Percentiles rank a stretch among this genome's conserved stretches.
Conservation (phyloP, 2,797 vertebrate genomes). For the Chelon auratus region DNA sequence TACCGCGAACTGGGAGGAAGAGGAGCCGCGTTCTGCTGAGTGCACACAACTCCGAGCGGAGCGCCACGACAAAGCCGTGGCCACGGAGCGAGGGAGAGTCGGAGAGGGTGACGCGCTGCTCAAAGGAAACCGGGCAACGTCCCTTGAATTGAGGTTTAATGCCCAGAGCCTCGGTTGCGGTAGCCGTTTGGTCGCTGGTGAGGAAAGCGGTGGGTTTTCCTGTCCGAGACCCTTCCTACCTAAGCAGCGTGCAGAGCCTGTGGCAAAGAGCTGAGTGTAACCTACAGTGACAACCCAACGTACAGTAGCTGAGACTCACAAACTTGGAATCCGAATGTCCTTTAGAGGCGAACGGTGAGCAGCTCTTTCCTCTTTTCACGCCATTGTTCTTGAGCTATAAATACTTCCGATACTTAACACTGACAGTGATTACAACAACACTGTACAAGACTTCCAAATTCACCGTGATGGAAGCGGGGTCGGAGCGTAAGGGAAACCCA, state of each 20-base stretch:
- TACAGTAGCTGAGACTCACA: constrained; percentile 32
- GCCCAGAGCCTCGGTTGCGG: constrained; percentile 52
- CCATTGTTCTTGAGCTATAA: constrained; percentile 39
- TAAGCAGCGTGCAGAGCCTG: constrained; percentile 23
- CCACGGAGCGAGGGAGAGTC: not conserved
- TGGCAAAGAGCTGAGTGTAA: constrained; percentile 45
- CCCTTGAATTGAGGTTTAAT: constrained; percentile 61
- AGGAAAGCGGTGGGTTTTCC: constrained; percentile 48
- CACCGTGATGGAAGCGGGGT: no score
- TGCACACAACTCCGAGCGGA: constrained; percentile 14
- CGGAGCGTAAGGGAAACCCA: no score
- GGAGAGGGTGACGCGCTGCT: constrained; percentile 23
- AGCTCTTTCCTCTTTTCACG: constrained; percentile 25
- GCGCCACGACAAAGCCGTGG: constrained; percentile 1
- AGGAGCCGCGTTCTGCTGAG: constrained; percentile 21
- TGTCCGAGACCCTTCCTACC: constrained; percentile 20
- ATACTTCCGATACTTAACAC: not conserved
- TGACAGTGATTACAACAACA: no score
- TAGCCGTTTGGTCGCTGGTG: constrained; percentile 37
- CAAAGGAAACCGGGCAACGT: constrained; percentile 31
- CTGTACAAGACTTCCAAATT: no score
- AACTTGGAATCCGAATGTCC: constrained; percentile 33
- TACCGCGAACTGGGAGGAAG: constrained; percentile 27
- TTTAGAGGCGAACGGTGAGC: constrained; percentile 23
- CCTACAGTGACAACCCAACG: constrained; percentile 49